Conservation (phyloP, 2,113 vertebrate species). For the Anolis sagrei region DNA sequence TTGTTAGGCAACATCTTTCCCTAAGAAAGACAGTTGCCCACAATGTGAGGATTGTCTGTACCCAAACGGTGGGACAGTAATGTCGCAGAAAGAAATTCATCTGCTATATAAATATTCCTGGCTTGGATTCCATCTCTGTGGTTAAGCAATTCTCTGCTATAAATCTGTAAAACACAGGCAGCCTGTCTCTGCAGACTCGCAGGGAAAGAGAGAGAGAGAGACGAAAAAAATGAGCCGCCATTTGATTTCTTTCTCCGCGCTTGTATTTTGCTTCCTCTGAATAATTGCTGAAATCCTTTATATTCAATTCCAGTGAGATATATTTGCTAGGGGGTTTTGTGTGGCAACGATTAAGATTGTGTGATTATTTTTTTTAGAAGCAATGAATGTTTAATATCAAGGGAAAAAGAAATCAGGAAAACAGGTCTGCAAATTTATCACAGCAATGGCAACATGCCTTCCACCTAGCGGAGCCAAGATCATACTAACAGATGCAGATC, state of each 20-base stretch:
- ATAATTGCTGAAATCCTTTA: conserved; percentile 69
- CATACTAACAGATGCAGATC: conserved; percentile 63
- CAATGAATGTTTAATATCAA: conserved; percentile 24
- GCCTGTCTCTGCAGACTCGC: conserved; percentile 52
- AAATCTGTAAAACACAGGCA: conserved; percentile 66
- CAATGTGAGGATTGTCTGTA: conserved; percentile 48
- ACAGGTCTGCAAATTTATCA: conserved; percentile 54
- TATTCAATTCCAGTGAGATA: conserved; percentile 71
- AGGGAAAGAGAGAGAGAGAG: conserved; percentile 60
- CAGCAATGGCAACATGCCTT: conserved; percentile 64
- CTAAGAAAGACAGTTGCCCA: conserved; percentile 4
- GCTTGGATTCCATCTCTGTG: conserved; percentile 66
- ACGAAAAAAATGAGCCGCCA: conserved; percentile 50
- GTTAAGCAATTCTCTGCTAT: conserved; percentile 69
- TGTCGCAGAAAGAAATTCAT: conserved; percentile 66
- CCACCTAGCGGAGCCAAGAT: conserved; percentile 65
- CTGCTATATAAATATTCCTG: conserved; percentile 59
- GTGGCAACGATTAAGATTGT: conserved; percentile 59
- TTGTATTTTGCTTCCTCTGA: conserved; percentile 70
- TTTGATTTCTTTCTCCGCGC: conserved; percentile 69
- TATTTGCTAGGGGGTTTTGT: conserved; percentile 63
- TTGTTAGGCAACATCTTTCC: conserved; percentile 9
- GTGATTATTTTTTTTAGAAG: conserved; percentile 58
- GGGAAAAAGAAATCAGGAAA: conserved; percentile 59
- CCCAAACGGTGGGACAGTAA: conserved; percentile 59